These are phyloP conservation scores for Tipula lateralis DNA, from an alignment of 2,888 invertebrate genomes.

Conservation along the genomic window DNA sequence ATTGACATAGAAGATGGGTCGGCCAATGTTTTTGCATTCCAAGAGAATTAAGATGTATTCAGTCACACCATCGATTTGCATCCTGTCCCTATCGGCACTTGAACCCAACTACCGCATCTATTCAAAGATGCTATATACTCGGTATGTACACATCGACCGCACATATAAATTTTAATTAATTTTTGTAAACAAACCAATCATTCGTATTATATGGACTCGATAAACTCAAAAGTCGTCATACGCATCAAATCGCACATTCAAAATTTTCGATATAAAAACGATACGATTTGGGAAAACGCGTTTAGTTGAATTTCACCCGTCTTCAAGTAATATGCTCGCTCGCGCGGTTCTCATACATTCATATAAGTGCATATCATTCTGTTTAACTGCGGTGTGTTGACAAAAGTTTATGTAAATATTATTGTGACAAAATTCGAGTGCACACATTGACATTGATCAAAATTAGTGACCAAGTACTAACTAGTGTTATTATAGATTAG, in stretches of 20 bases:
- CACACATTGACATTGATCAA: not conserved
- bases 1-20: too few relatives aligned
- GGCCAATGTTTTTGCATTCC: too few relatives aligned
- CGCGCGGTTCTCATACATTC: not conserved
- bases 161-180: not conserved
- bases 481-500: not conserved
- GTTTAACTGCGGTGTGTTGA: not conserved
- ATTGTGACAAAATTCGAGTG: not conserved
- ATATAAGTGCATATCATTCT: not conserved
- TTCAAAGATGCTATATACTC: too few relatives aligned
- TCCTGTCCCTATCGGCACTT: too few relatives aligned
- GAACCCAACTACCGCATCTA: too few relatives aligned
- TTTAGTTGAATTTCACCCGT: not conserved
- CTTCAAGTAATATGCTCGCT: not conserved
- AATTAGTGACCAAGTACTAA: not conserved
- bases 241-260: not conserved
- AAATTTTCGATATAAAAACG: not conserved
- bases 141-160: too few relatives aligned
- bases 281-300: not conserved
- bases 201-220: not conserved
- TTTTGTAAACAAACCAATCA: not conserved
- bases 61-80: too few relatives aligned
- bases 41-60: too few relatives aligned
- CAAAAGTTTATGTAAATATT: not conserved
- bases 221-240: not conserved